Conservation (phyloP, 2,888 invertebrate genomes). For the Melikaiella ostensackeni region DNA sequence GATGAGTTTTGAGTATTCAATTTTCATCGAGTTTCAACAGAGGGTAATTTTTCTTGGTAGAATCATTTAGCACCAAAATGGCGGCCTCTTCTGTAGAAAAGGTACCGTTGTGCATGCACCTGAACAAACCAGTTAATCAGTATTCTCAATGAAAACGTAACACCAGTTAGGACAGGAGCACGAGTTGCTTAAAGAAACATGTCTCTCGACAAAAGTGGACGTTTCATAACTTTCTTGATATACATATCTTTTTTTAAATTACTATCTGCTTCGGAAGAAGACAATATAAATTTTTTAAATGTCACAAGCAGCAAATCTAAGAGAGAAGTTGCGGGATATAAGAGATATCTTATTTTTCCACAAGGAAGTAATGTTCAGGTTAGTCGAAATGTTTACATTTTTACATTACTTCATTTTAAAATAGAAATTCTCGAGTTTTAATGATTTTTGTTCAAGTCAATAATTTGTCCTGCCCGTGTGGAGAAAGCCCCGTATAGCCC, state of each 20-base stretch:
- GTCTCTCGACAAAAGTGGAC: background rate
- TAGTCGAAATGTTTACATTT: conserved; percentile 68
- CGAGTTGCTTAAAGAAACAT: background rate
- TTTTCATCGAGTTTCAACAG: background rate
- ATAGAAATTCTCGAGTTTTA: too few species aligned
- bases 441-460: too few species aligned
- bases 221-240: background rate
- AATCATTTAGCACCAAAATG: conserved; percentile 24
- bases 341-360: conserved; percentile 81
- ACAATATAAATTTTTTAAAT: conserved; percentile 37
- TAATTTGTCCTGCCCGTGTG: too few species aligned
- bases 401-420: conserved; percentile 50
- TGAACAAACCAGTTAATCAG: conserved; percentile 4
- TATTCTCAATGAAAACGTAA: conserved; percentile 20
- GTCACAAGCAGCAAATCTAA: conserved; percentile 47
- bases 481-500: too few species aligned
- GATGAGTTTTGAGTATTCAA: background rate
- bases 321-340: conserved; percentile 61
- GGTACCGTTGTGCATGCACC: conserved; percentile 28
- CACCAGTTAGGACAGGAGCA: background rate
- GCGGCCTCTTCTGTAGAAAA: background rate
- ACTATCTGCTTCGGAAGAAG: conserved; percentile 36
- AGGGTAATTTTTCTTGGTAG: background rate
- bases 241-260: background rate
- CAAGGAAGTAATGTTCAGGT: conserved; percentile 83